Base-by-base conservation (phyloP, 1,140 invertebrate species). In the Hermetia illucens region DNA sequence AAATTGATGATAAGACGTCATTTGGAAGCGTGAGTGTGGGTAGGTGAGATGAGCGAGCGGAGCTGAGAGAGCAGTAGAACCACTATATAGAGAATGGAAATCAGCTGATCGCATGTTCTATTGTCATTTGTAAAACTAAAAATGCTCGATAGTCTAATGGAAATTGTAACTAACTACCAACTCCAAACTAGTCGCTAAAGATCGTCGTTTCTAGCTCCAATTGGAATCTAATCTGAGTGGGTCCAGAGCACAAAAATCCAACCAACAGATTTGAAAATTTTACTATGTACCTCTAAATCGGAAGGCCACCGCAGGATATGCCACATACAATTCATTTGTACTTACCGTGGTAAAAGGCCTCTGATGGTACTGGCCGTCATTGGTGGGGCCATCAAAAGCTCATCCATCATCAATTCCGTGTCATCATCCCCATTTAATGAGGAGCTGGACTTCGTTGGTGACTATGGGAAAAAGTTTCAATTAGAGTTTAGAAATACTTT, bases 371-470 rank as follows among this genome's bases (percentile, higher is more conserved):
- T 71, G 42, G 74, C 73, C 16, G 72, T 73, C 39, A 77, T 73
- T 0, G 74, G 75, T 3, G 74, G 75, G 13, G 75, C 72, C 75
- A 77, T 77, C 16, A 77, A 53, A 10, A 77, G 63, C 46, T 77
- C 75, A 43, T 77, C 75, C 75, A 77, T 77, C 74, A 77, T 77
- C 22, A 77, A 55, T 47, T 77, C 75, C 0, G 74, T 76, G 43
- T 77, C 74, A 48, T 74, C 71, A 44, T 72, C 70, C 35, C 71
- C 72, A 31, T 72, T 72, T 20, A 74, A 70, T 2, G 73, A 76
- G 32, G 72, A 69, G 24, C 74, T 76, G 21, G 70, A 73, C 60
- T 72, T 73, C 39, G 70, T 72, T 34, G 70, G 69, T 15, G 70
- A 72, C 70, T 72, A 25, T 25, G 24, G 24, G 24, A 8, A 25